Base-by-base conservation (phyloP, 2,888 invertebrate species). In the Galerucella calmariensis region DNA sequence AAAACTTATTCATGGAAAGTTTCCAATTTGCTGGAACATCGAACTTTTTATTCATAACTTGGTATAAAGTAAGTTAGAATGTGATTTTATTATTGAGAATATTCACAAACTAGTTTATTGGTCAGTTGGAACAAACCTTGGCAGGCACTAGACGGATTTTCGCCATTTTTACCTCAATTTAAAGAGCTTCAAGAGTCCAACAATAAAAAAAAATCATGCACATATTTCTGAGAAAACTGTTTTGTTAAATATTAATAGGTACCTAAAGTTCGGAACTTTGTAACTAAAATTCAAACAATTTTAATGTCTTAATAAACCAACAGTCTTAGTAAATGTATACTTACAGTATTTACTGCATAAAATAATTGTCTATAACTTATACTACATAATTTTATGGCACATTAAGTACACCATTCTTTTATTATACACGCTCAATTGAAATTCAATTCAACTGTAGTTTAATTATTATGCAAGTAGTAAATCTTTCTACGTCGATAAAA, bases 351-450 rank as follows among this genome's bases (percentile, higher is more conserved):
- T 65, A 71, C 58, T 24, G 58, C 27, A 66, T 56, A 56, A 44
- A 66, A 20, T 71, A 66, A 71, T 58, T 71, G 65, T 53, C 71
- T 66, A 71, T 71, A 71, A 71, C 58, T 71, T 71, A 71, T 58
- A 58, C 20, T 46, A 53, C 58, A 71, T 71, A 58, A 71, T 71
- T 71, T 71, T 71, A 71, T 71, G 71, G 56, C 27, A 41, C 65
- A 71, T 71, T 71, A 71, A 71, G 56, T 71, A 71, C 71, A 70
- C 63, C 70, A 63, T 53, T 70, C 70, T 61, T 70, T 65, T 65
- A 20, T 46, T 65, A 46, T 16, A 10, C 16, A 44, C 12, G 63
- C 63, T 65, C 16, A 44, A 46, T 65, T 65, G 63, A 46, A 46
- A 46, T 11, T 46, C 44, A 9, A 16, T 46, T 65, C 46, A 44